Evolutionary conservation across 2,797 vertebrate genomes (phyloP), one percentile per base, ranked within the genome.

Genomic region (Threskiornis aethiopicus): DNA sequence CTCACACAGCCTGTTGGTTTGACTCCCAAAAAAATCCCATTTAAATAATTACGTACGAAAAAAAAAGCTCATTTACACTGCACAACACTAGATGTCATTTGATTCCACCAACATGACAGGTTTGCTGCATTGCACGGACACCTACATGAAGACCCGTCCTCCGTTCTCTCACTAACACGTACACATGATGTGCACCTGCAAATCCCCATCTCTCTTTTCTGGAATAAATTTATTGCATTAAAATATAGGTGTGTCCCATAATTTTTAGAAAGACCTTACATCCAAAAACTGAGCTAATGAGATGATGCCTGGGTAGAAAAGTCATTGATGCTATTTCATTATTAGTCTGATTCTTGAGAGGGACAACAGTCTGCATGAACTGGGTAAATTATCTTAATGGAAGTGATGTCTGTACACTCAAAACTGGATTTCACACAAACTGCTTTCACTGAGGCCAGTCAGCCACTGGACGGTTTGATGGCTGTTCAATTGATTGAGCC

Each of bases 61-160:
- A 10, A 70, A n/a, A 47, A 44, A 39, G 6, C 24, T 47, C 10
- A 33, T 76, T 72, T 71, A 37, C 55, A 26, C 41, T 33, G 24
- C 52, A 84, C 25, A 93, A 9, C 0, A 0, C 26, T 78, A 58
- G 25, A 37, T 77, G n/a, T 52, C 47, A 44, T 82, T 79, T 66
- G 57, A 82, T 78, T 71, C 29, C 25, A 71, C 41, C 52, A 69
- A 3, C 26, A 25, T 28, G 28, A 77, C 59, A 58, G 42, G 41
- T 86, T 75, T 75, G 24, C 33, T 78, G 42, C 26, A 10, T 10
- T 58, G 22, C 52, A 64, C 3, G 1, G 71, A 77, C 64, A 83
- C 52, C 25, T 55, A 47, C 3, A 9, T 0, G 0, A 41, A 2
- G 7, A 86, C 58, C 13, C 7, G 6, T 4, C 25, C 1, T 0